These are phyloP conservation scores for Thomomys bottae DNA, from an alignment of 2,113 vertebrate species.

Conservation along the genomic window DNA sequence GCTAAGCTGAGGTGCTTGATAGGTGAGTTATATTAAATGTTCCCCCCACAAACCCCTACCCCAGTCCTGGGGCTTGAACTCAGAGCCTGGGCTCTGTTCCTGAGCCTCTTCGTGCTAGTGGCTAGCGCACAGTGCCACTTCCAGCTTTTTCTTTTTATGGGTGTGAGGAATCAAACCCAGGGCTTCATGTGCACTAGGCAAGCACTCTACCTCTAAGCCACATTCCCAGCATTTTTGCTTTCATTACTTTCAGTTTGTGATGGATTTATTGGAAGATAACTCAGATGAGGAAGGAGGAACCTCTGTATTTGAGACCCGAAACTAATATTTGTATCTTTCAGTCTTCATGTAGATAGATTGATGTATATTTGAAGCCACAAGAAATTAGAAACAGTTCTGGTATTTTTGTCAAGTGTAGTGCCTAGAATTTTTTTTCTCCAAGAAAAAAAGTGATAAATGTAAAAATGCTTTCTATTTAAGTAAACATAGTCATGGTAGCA, in stretches of 20 bases:
- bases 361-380: not conserved
- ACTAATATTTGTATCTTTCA: not conserved
- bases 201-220: too few relatives aligned
- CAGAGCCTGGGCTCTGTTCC: too few relatives aligned
- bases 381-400: not conserved
- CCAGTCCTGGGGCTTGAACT: too few relatives aligned
- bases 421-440: not conserved
- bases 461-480: not conserved
- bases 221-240: too few relatives aligned
- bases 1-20: not conserved
- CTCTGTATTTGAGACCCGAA: not conserved
- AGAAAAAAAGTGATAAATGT: not conserved
- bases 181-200: too few relatives aligned
- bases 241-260: not conserved
- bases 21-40: not conserved
- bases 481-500: not conserved
- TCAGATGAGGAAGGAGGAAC: not conserved
- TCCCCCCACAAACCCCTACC: too few relatives aligned
- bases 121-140: too few relatives aligned
- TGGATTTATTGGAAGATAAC: not conserved
- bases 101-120: too few relatives aligned
- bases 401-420: not conserved
- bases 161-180: too few relatives aligned
- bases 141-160: too few relatives aligned
- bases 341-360: not conserved